phyloP scores from a whole-genome alignment of 2,888 invertebrate species.

The Tenthredo notha region DNA sequence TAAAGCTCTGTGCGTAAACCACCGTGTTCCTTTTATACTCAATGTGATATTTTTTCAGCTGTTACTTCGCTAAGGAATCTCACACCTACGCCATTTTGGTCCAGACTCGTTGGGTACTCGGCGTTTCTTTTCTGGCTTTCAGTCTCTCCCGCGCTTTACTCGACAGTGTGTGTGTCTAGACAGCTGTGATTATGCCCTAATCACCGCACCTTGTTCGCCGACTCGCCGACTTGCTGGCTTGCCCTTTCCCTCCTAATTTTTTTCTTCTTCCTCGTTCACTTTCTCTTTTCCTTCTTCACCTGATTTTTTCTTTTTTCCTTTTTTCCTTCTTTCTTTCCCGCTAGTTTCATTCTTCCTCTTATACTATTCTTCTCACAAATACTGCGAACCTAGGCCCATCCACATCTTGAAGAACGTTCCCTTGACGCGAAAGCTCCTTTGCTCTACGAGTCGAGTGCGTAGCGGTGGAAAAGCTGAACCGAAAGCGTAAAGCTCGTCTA shows the following conservation, averaged over 20 bases:
- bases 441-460: constrained; percentile 48
- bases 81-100: constrained; percentile 15
- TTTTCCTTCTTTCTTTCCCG: background rate
- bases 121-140: constrained; percentile 41
- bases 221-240: constrained; percentile 11
- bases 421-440: constrained; percentile 47
- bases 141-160: background rate
- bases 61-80: constrained; percentile 12
- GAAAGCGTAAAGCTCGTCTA: constrained; percentile 42
- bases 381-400: background rate
- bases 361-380: background rate
- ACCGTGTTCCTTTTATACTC: background rate
- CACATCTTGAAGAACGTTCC: constrained; percentile 39
- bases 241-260: constrained; percentile 11
- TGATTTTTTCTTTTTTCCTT: background rate
- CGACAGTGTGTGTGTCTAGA: constrained; percentile 44
- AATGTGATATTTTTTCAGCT: constrained; percentile 9
- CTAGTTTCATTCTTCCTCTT: background rate
- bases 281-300: constrained; percentile 4
- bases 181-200: constrained; percentile 52
- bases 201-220: constrained; percentile 46
- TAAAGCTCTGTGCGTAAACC: background rate
- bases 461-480: constrained; percentile 46
- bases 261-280: constrained; percentile 36
- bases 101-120: constrained; percentile 36